phyloP scores from a whole-genome alignment of 1,140 invertebrate genomes.

The Drosophila prosaltans region DNA sequence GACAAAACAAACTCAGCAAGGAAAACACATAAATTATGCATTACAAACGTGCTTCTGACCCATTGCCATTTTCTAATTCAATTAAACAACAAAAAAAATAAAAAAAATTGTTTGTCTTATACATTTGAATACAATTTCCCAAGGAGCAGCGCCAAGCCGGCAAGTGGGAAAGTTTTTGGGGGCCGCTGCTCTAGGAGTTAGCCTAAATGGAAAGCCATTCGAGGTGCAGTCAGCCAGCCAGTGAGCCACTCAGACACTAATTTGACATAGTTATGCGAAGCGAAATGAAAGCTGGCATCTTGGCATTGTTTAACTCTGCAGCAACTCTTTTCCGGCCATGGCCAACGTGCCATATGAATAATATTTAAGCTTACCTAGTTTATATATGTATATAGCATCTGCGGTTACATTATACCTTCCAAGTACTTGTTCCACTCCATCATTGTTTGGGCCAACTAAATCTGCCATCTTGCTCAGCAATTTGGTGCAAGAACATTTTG shows the following conservation, averaged over 20 bases:
- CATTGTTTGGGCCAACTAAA: too few species aligned
- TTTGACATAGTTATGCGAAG: slow-evolving; percentile 80
- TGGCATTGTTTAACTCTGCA: slow-evolving; percentile 16
- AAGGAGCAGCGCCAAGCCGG: slow-evolving; percentile 39
- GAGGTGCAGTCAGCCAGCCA: slow-evolving; percentile 30
- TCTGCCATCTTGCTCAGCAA: too few species aligned
- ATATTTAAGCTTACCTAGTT: slow-evolving; percentile 57
- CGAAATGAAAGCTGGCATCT: slow-evolving; percentile 73
- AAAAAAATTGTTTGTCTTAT: slow-evolving; percentile 53
- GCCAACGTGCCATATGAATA: slow-evolving; percentile 74
- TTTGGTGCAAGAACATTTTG: too few species aligned
- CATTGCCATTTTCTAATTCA: slow-evolving; percentile 83
- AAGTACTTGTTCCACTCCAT: too few species aligned
- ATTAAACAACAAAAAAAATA: slow-evolving; percentile 47
- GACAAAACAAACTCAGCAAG: slow-evolving; percentile 43
- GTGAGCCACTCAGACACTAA: slow-evolving; percentile 64
- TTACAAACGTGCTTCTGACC: slow-evolving; percentile 82
- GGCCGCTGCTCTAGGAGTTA: slow-evolving; percentile 16
- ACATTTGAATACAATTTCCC: slow-evolving; percentile 79
- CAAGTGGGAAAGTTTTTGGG: slow-evolving; percentile 61
- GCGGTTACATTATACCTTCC: too few species aligned
- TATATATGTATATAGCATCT: neutral
- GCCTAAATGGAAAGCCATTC: slow-evolving; percentile 65
- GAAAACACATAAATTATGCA: slow-evolving; percentile 79
- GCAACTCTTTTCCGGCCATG: slow-evolving; percentile 27